Evolutionary conservation across 2,113 vertebrate species (phyloP).

Genomic region (Gorsachius goisagi): DNA sequence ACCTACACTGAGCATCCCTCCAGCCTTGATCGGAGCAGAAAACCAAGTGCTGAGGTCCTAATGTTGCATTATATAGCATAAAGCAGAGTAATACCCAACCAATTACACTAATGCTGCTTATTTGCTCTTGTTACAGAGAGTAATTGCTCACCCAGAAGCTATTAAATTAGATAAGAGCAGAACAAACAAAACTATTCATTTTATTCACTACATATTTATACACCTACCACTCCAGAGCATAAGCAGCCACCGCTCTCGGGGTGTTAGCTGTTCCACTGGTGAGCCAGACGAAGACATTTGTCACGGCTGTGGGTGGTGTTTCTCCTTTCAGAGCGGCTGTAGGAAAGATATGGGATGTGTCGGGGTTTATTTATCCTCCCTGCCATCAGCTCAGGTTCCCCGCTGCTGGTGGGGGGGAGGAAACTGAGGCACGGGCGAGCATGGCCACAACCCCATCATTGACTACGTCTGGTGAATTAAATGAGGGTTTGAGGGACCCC

Average conservation of each 20-base stretch:
- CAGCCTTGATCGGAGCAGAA: background rate
- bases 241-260: background rate
- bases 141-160: constrained; percentile 64
- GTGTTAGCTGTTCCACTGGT: background rate
- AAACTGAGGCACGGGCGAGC: background rate
- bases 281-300: constrained; percentile 5
- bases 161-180: constrained; percentile 55
- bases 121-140: constrained; percentile 36
- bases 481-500: background rate
- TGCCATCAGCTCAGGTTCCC: background rate
- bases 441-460: fast-evolving
- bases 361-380: background rate
- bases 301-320: background rate
- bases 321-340: background rate
- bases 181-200: constrained; percentile 64
- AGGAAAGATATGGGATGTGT: background rate
- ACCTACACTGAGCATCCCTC: background rate
- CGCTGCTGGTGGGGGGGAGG: no score
- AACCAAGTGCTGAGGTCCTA: background rate
- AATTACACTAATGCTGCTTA: constrained; percentile 46
- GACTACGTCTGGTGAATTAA: background rate
- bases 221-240: background rate
- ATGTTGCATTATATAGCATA: background rate
- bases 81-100: constrained; percentile 9
- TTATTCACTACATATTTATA: constrained; percentile 37